Base-by-base conservation (phyloP, 2,888 invertebrate species). In the Mythimna vitellina region DNA sequence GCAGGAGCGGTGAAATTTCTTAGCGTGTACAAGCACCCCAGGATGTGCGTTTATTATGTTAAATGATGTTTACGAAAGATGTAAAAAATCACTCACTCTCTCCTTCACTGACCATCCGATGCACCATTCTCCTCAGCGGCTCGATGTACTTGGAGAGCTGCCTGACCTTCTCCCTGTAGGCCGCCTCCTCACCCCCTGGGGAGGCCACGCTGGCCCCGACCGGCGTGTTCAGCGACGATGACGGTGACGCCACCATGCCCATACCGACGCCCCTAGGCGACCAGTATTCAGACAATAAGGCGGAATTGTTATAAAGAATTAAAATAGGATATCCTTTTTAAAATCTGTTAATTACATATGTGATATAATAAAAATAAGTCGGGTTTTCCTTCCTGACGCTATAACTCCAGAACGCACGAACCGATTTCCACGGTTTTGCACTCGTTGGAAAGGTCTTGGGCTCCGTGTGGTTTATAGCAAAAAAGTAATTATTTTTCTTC, bases 61-160 rank as follows among this genome's bases (percentile, higher is more conserved):
- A 53, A 22, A 42, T 42, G 38, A 3, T 12, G 12, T 12, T 12
- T 42, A 42, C 38, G 38, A 42, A 42, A 42, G 38, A 38, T 10
- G 10, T 38, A 42, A 12, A 42, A 1, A 17, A n/a, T 57, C 25
- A 94, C 96, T 95, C 86, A 97, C 96, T 96, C 87, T 97, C 97
- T 80, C 98, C 98, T 91, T 98, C 98, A 90, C 97, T 98, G 89
- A 98, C 98, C 96, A 98, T 98, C 88, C 98, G 97, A 68, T 98
- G 97, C 83, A 99, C 98, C 98, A 99, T 99, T 78, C 98, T 97
- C 62, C 98, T 97, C 35, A 99, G 95, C 0, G 99, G 99, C 88
- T 99, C 99, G 83, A 99, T 99, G 91, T 99, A 99, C 93, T 99
- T 99, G 86, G 98, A 98, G 46, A 99, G 96, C 89, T 99, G 99